Conservation (phyloP, 2,113 vertebrate genomes). For the Chelonoidis abingdonii region DNA sequence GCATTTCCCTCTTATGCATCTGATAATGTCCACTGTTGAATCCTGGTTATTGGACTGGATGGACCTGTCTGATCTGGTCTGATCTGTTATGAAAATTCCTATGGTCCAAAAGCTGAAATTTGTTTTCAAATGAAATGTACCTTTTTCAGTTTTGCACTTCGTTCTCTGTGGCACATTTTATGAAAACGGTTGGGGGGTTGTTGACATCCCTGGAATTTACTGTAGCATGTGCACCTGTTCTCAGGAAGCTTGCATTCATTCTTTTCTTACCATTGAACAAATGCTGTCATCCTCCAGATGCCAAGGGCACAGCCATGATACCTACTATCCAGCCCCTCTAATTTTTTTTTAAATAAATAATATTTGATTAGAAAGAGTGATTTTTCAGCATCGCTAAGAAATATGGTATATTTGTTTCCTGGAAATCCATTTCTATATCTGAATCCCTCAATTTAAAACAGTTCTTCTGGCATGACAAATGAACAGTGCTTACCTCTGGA, state of each 20-base stretch:
- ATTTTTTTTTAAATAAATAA: not conserved
- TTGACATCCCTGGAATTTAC: not conserved
- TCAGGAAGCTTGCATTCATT: not conserved
- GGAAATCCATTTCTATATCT: not conserved
- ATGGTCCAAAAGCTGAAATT: not conserved
- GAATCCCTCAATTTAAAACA: not conserved
- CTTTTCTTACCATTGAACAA: not conserved
- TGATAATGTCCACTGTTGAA: not conserved
- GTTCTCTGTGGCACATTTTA: slow-evolving; percentile 2
- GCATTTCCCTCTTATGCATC: not conserved
- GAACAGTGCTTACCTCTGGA: not conserved
- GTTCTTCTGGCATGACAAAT: not conserved
- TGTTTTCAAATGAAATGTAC: not conserved
- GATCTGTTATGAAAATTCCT: not conserved
- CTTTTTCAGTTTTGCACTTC: not conserved
- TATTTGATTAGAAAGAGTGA: not conserved
- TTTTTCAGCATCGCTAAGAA: not conserved
- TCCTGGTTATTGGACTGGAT: not conserved
- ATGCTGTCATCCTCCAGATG: not conserved
- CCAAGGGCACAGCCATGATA: fast-evolving
- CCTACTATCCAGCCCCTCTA: not conserved
- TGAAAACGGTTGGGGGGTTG: not conserved
- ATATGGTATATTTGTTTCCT: not conserved
- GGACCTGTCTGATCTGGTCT: not conserved
- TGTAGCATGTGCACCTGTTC: not conserved